Evolutionary conservation across 2,888 invertebrate species (phyloP), one percentile per base, ranked within the genome.

Genomic region (Drosophila setosimentum): DNA sequence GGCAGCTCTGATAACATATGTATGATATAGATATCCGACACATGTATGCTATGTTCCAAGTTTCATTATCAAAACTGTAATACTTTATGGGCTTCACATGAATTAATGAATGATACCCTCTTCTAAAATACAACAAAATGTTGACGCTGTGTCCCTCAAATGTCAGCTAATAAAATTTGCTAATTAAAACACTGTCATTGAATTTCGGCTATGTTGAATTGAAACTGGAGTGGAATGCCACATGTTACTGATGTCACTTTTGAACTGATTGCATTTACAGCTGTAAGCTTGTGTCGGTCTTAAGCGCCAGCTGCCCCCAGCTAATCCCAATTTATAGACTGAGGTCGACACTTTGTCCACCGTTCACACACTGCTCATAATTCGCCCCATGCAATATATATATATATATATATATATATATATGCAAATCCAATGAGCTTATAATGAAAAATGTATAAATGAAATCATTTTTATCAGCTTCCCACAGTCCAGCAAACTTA

Each of bases 251-350:
- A 21, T 7, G 13, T 13, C 7, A 21, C 21, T 13, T 7, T 21
- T 21, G 0, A 45, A 45, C 24, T 8, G 16, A 45, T 16, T 24
- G 21, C 16, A 21, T 24, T 45, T 8, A 16, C 45, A 45, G 16
- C 3, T 45, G 45, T 45, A 45, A 16, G 16, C 16, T 45, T 16
- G 21, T 13, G 42, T 21, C 21, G 4, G 40, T 40, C n/a, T n/a
- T 10, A 40, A 40, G 40, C 18, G 13, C 21, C 13, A 13, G 21
- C 13, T 58, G 42, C 60, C 29, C 7, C n/a, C n/a, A 27, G 18
- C 18, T 37, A 13, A 27, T 53, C 60, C 69, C 54, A 66, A 80
- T 83, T 59, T 66, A 35, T 45, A 57, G 42, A 60, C 42, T 6
- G 27, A 63, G 42, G 45, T 21, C 11, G 35, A 27, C 24, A 33